A percentile compares a stretch with the other conserved stretches of the same genome.
Evolutionary conservation across 1,140 invertebrate species (phyloP).

Genomic region (Diachasmimorpha longicaudata): DNA sequence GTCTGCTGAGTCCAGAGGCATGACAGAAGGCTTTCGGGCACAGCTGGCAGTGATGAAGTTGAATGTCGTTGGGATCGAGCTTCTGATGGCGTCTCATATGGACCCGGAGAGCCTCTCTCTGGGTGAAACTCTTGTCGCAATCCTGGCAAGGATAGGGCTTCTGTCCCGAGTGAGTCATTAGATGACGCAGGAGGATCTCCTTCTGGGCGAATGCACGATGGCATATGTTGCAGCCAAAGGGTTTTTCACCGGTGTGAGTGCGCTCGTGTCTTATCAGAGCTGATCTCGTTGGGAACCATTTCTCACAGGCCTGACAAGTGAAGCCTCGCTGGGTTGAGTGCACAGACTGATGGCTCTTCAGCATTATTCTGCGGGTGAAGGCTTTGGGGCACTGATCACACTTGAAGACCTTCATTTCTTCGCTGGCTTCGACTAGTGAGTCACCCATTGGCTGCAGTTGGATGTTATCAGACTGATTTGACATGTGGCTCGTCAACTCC

Average conservation of each 20-base stretch:
- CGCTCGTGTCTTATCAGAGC: constrained; percentile 79
- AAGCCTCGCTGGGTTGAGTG: constrained; percentile 69
- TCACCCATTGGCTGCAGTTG: constrained; percentile 44
- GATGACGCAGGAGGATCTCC: constrained; percentile 81
- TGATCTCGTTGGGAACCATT: constrained; percentile 80
- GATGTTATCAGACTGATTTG: constrained; percentile 36
- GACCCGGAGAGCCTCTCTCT: constrained; percentile 70
- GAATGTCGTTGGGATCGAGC: constrained; percentile 65
- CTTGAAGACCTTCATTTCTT: constrained; percentile 64
- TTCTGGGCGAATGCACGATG: constrained; percentile 77
- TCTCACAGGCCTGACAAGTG: constrained; percentile 74
- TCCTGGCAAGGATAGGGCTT: constrained; percentile 81
- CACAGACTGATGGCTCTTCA: constrained; percentile 68
- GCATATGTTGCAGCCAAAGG: constrained; percentile 77
- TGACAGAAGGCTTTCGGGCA: constrained; percentile 75
- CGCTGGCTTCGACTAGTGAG: constrained; percentile 49
- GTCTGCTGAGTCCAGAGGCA: constrained; percentile 72
- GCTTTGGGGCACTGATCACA: constrained; percentile 66
- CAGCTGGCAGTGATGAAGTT: constrained; percentile 70
- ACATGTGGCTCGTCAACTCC: constrained; percentile 46
- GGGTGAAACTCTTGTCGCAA: constrained; percentile 77
- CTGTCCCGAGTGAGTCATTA: constrained; percentile 84
- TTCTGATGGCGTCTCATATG: constrained; percentile 70
- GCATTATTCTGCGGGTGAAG: constrained; percentile 64
- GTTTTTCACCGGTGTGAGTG: constrained; percentile 79